Conservation (phyloP, 2,888 invertebrate species). For the Nephrotoma flavescens region DNA sequence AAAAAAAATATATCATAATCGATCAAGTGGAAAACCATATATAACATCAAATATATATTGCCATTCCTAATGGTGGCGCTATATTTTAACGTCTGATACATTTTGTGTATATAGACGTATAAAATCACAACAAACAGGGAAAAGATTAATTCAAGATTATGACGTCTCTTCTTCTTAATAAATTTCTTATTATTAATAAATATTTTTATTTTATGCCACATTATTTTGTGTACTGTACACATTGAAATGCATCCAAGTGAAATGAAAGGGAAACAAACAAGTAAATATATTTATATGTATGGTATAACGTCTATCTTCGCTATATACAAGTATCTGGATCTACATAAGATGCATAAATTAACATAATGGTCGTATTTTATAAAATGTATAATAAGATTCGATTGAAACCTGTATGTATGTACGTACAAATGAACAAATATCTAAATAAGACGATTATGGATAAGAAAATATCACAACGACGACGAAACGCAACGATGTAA, state of each 20-base stretch:
- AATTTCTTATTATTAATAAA: background rate
- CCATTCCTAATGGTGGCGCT: background rate
- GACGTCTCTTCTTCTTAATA: background rate
- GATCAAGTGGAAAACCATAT: background rate
- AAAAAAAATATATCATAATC: background rate
- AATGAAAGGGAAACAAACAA: background rate
- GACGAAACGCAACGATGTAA: background rate
- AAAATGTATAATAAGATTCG: background rate
- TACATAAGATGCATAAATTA: background rate
- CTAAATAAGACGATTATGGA: background rate
- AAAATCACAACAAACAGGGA: background rate
- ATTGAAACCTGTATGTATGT: background rate
- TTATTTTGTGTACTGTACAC: background rate
- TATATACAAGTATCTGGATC: background rate
- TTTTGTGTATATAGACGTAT: background rate
- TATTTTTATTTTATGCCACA: background rate
- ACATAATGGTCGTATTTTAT: background rate
- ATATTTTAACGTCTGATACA: background rate
- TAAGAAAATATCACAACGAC: background rate
- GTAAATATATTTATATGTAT: background rate
- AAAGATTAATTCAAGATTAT: background rate
- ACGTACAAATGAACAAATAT: background rate
- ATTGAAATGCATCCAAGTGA: background rate
- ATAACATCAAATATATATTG: background rate
- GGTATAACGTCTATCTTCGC: background rate